Conservation (phyloP, 2,113 vertebrate genomes). For the Megatriorchis doriae region DNA sequence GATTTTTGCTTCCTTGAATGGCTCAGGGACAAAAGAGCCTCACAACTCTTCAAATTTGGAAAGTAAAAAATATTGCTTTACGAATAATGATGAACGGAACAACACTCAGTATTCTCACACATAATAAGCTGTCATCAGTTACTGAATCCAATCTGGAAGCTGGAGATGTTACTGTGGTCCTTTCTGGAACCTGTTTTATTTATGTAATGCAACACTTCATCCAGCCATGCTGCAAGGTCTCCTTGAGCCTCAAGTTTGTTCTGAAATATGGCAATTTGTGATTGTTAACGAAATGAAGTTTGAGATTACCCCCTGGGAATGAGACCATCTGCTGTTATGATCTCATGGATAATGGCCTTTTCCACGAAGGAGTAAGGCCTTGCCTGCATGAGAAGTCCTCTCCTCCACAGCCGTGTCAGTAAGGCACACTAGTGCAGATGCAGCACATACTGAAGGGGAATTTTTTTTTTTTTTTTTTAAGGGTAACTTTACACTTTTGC, state of each 20-base stretch:
- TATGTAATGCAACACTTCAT: background rate
- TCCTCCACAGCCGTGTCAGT: background rate
- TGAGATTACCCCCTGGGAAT: background rate
- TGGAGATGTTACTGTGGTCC: background rate
- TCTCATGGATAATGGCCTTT: background rate
- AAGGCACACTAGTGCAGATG: background rate
- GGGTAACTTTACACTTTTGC: background rate
- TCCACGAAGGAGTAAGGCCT: background rate
- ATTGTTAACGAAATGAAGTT: background rate
- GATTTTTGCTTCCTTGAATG: background rate
- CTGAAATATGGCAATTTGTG: background rate
- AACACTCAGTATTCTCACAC: background rate
- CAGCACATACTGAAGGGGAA: background rate
- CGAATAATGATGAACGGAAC: background rate
- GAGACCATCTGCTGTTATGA: background rate
- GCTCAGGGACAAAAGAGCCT: background rate
- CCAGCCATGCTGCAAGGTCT: background rate
- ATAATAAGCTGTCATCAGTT: background rate
- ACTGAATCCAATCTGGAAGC: background rate
- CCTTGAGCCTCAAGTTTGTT: background rate
- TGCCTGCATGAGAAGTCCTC: background rate
- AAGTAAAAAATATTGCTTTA: background rate
- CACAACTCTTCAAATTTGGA: background rate
- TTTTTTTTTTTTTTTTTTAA: background rate
- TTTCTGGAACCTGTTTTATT: background rate